These are phyloP conservation scores for Stichodactyla helianthus DNA, from an alignment of 64 coral and sea anemone species.

Conservation along the genomic window DNA sequence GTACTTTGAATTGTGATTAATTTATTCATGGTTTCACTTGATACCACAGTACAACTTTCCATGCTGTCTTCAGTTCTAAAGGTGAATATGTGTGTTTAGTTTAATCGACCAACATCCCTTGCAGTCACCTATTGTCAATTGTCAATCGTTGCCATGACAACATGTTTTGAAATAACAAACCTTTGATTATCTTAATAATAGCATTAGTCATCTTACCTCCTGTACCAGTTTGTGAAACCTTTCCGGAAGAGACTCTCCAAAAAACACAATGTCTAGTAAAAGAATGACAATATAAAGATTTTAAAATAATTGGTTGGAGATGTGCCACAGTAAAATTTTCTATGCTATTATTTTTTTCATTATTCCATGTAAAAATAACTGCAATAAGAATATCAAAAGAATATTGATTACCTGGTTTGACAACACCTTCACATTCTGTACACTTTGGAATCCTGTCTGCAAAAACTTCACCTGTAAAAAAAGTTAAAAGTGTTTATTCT, in stretches of 20 bases:
- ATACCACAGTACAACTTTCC: too few relatives aligned
- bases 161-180: too few relatives aligned
- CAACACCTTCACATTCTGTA: conserved; percentile 69
- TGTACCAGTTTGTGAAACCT: conserved; percentile 50
- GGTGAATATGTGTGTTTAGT: too few relatives aligned
- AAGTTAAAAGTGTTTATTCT: not conserved
- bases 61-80: too few relatives aligned
- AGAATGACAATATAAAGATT: not conserved
- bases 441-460: conserved; percentile 81
- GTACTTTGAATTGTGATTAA: too few relatives aligned
- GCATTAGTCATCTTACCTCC: conserved; percentile 24
- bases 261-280: conserved; percentile 93
- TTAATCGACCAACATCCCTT: too few relatives aligned
- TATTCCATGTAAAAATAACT: too few relatives aligned
- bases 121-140: too few relatives aligned
- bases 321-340: not conserved
- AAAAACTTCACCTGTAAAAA: conserved; percentile 83
- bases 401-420: conserved; percentile 80
- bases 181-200: too few relatives aligned
- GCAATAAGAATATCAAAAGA: not conserved
- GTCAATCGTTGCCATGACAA: too few relatives aligned
- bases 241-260: conserved; percentile 89
- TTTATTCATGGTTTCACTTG: too few relatives aligned
- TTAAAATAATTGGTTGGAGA: not conserved
- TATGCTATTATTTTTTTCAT: too few relatives aligned